Evolutionary conservation across 2,797 vertebrate genomes (phyloP).

Genomic region (Podarcis siculus): DNA sequence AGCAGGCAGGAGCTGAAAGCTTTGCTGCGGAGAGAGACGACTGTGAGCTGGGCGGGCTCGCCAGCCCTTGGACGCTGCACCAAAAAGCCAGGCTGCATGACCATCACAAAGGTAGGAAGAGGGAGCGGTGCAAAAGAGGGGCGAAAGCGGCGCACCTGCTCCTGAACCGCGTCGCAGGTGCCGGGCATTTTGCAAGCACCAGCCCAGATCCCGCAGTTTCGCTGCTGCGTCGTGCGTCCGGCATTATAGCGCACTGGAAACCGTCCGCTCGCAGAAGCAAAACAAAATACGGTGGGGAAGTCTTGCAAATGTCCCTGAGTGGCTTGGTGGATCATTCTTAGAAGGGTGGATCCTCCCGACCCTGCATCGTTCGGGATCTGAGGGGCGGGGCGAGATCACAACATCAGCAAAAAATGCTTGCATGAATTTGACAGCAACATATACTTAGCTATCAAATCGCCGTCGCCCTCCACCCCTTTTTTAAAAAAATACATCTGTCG

Average conservation of each 20-base stretch:
- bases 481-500: background rate
- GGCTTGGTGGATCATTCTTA: no score
- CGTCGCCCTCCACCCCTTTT: background rate
- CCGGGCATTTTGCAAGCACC: background rate
- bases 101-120: slow-evolving; percentile 22
- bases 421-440: background rate
- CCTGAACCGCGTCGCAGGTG: background rate
- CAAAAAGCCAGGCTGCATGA: slow-evolving; percentile 30
- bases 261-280: background rate
- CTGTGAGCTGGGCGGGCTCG: background rate
- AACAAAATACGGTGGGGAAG: background rate
- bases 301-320: background rate
- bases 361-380: background rate
- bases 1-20: background rate
- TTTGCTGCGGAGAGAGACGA: slow-evolving; percentile 7
- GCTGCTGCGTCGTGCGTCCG: background rate
- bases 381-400: background rate
- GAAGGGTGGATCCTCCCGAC: background rate
- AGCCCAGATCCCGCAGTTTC: background rate
- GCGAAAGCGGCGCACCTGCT: background rate
- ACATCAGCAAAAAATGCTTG: background rate
- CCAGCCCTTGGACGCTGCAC: background rate
- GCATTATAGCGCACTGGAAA: background rate
- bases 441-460: background rate
- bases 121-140: background rate